These are phyloP conservation scores for Dascillus cervinus DNA, from an alignment of 2,888 invertebrate species.

Conservation along the genomic window DNA sequence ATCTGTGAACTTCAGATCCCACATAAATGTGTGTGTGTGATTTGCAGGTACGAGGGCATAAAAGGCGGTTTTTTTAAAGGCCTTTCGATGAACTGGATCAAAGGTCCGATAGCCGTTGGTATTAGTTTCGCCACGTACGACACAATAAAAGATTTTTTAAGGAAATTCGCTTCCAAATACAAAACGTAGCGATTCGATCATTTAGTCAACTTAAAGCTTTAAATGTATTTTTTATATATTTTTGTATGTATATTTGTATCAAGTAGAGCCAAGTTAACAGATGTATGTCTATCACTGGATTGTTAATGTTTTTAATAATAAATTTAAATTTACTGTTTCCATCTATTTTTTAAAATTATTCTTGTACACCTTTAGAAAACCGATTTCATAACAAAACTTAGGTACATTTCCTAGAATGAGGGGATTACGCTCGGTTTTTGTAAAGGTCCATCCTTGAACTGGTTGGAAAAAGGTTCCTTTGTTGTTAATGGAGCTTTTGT, in stretches of 20 bases:
- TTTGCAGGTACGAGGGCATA: constrained; percentile 75
- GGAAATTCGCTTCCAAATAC: constrained; percentile 33
- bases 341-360: not conserved
- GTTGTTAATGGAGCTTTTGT: not conserved
- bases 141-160: constrained; percentile 55
- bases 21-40: no score
- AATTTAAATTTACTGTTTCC: constrained; percentile 8
- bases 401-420: no score
- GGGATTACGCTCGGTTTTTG: not conserved
- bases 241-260: constrained; percentile 13
- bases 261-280: no score
- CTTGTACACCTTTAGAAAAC: not conserved
- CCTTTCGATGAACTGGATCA: constrained; percentile 99
- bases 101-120: constrained; percentile 84
- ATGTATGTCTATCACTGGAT: no score
- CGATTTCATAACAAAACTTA: not conserved
- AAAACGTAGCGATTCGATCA: constrained; percentile 17
- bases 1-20: no score
- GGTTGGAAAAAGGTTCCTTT: not conserved
- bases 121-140: constrained; percentile 97
- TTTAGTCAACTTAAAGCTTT: constrained; percentile 9
- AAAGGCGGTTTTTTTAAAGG: constrained; percentile 93
- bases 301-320: constrained; percentile 21
- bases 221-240: constrained; percentile 16
- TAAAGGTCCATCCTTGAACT: not conserved